Base-by-base conservation (phyloP, 2,113 vertebrate genomes). In the Macrotis lagotis region DNA sequence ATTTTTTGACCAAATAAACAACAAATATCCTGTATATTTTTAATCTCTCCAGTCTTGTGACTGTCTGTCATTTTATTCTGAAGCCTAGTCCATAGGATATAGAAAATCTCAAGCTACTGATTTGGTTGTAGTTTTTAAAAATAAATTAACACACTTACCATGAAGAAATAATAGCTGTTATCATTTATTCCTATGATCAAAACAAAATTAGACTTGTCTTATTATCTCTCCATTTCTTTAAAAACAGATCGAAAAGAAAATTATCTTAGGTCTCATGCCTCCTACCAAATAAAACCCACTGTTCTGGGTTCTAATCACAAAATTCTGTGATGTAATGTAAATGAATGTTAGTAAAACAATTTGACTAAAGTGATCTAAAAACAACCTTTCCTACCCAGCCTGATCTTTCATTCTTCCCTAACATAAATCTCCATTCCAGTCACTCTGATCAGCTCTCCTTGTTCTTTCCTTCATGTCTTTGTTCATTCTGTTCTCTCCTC, bases 131-230 rank as follows among this genome's bases (percentile, higher is more conserved):
- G 66, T 83, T 83, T 66, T 74, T 44, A 74, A 83, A 83, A 94
- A 91, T 50, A 44, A 7, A 28, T 10, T 91, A 44, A 59, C 91
- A 49, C 26, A 59, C 51, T 66, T 96, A 50, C 49, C 44, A n/a
- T 50, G 16, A 50, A 53, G 91, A 49, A 92, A 88, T 50, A 53
- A 89, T 92, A 90, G 55, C 49, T 93, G 31, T 91, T 74, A 90
- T 90, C 37, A 24, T 3, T 90, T 50, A 94, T n/a, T 95, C 74
- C 6, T 5, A 28, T 25, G 14, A 51, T 47, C 50, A 94, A 44
- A 95, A 25, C 25, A 48, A 96, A 96, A 89, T 50, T 90, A 51
- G 26, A 2, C 2, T 83, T 83, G 5, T 44, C n/a, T 83, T 44
- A 83, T 44, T 44, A 16, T 44, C 19, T 44, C 5, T 83, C 66